Percentiles rank a stretch among this genome's conserved stretches.
Evolutionary conservation across 1,140 invertebrate species (phyloP).

Genomic region (Adoxophyes honmai): DNA sequence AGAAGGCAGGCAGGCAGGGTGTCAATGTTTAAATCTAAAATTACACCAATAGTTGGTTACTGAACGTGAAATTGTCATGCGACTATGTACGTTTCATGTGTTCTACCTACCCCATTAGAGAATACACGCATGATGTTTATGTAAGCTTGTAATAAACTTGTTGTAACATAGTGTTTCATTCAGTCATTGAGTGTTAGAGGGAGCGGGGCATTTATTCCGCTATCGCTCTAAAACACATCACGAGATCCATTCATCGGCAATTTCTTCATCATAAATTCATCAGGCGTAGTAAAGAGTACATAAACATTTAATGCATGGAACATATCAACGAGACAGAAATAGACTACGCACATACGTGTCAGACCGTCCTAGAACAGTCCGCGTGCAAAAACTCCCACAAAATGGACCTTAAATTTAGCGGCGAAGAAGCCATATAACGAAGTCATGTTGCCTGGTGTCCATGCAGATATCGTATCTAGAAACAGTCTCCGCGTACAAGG

Average conservation of each 20-base stretch:
- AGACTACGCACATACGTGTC: neutral
- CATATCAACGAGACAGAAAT: conserved; percentile 11
- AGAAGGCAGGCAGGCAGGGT: too few relatives aligned
- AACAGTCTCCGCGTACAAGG: conserved; percentile 3
- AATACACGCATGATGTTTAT: too few relatives aligned
- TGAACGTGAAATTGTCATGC: too few relatives aligned
- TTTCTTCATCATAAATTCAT: conserved; percentile 7
- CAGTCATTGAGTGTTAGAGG: too few relatives aligned
- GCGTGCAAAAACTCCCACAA: neutral
- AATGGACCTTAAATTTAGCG: neutral
- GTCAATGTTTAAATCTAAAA: too few relatives aligned
- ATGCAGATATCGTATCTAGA: conserved; percentile 8
- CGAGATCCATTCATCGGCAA: neutral
- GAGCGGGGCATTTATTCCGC: too few relatives aligned
- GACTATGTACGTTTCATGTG: too few relatives aligned
- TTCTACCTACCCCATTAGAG: too few relatives aligned
- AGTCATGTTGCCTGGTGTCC: neutral
- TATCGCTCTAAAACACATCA: too few relatives aligned
- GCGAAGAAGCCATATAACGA: neutral
- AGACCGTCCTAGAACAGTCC: neutral
- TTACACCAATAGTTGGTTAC: too few relatives aligned
- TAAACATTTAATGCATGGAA: conserved; percentile 5
- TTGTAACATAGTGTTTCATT: too few relatives aligned
- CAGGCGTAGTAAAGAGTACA: conserved; percentile 5
- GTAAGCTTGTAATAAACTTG: too few relatives aligned